These are phyloP conservation scores for Oceanites oceanicus DNA, from an alignment of 2,113 vertebrate genomes.

Conservation along the genomic window DNA sequence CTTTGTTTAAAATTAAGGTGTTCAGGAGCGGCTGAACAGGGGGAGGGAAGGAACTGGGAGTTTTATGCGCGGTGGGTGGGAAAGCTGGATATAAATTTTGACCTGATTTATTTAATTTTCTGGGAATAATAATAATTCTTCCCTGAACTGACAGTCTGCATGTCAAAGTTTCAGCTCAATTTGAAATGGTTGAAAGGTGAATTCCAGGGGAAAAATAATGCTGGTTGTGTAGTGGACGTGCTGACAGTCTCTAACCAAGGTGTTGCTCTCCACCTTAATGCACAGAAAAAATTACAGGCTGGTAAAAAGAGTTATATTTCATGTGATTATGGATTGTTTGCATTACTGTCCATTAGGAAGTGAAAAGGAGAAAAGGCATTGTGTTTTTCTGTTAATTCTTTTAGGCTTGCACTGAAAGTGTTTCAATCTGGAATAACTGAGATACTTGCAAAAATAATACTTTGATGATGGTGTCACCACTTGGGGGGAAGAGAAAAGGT, in stretches of 20 bases:
- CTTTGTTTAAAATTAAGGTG: not conserved
- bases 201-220: slow-evolving; percentile 32
- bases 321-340: slow-evolving; percentile 36
- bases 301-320: slow-evolving; percentile 18
- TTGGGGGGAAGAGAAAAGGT: not conserved
- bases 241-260: slow-evolving; percentile 32
- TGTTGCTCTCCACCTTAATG: not conserved
- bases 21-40: not conserved
- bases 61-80: not conserved
- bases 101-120: slow-evolving; percentile 41
- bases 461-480: not conserved
- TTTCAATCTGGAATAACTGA: not conserved
- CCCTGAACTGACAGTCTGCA: not conserved
- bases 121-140: slow-evolving; percentile 45
- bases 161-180: slow-evolving; percentile 50
- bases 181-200: slow-evolving; percentile 50
- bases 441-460: not conserved
- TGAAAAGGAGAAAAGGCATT: not conserved
- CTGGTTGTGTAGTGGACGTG: slow-evolving; percentile 2
- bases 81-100: not conserved
- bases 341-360: slow-evolving; percentile 21
- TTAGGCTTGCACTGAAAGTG: not conserved
- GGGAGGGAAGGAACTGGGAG: not conserved
- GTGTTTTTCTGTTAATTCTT: not conserved
- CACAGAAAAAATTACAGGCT: slow-evolving; percentile 32